Conservation (phyloP, 2,113 vertebrate species). For the Silurus meridionalis region DNA sequence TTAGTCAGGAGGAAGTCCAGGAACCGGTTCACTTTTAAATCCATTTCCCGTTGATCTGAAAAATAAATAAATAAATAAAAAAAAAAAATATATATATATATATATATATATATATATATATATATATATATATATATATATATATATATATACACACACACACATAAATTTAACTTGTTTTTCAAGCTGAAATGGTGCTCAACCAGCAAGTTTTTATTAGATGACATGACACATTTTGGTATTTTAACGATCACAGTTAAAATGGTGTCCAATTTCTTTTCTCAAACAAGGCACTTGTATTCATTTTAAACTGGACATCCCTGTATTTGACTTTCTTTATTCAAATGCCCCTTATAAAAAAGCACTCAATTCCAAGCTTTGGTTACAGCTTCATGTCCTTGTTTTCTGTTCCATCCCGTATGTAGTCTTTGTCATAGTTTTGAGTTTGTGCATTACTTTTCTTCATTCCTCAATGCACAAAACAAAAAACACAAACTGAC, state of each 20-base stretch:
- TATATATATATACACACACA: no score
- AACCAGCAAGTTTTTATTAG: slow-evolving; percentile 87
- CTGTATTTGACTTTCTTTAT: slow-evolving; percentile 5
- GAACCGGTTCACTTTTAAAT: slow-evolving; percentile 17
- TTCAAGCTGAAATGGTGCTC: slow-evolving; percentile 77
- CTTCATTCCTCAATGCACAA: not conserved
- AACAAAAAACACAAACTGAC: not conserved
- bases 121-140: no score
- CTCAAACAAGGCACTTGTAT: slow-evolving; percentile 45
- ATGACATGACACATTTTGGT: not conserved
- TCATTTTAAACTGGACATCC: slow-evolving; percentile 10
- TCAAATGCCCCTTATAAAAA: slow-evolving; percentile 58
- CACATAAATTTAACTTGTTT: slow-evolving; percentile 38
- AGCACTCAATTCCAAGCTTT: slow-evolving; percentile 72
- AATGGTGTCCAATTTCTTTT: slow-evolving; percentile 11
- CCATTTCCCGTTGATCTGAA: slow-evolving; percentile 60
- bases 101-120: no score
- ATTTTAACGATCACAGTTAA: not conserved
- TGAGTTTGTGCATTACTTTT: slow-evolving; percentile 3
- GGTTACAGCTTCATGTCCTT: slow-evolving; percentile 72
- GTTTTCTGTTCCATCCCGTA: slow-evolving; percentile 49
- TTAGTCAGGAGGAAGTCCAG: slow-evolving; percentile 21
- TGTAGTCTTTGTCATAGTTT: slow-evolving; percentile 31
- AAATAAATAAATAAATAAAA: no score
- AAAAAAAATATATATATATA: no score